Percentiles rank a stretch among this genome's conserved stretches.
Evolutionary conservation across 2,888 invertebrate genomes (phyloP).

Genomic region (Mythimna impura): DNA sequence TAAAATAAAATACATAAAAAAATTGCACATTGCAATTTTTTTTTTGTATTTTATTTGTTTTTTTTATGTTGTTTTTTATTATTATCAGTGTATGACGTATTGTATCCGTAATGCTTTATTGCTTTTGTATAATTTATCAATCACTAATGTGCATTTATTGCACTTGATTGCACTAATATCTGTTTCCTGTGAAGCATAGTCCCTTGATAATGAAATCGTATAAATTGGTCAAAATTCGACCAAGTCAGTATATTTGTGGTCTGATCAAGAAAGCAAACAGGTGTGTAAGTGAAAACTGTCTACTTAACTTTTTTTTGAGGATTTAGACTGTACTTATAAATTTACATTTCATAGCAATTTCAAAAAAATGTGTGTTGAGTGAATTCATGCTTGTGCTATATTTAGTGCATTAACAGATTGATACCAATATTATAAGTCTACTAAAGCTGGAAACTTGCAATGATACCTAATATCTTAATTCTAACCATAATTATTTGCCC

Average conservation of each 20-base stretch:
- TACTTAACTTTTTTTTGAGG: not conserved
- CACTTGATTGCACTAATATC: constrained; percentile 36
- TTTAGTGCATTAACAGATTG: not conserved
- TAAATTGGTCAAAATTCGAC: constrained; percentile 21
- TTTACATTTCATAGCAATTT: not conserved
- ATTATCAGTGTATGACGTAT: not conserved
- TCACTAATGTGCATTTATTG: constrained; percentile 39
- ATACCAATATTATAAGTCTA: too few species aligned
- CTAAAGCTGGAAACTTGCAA: not conserved
- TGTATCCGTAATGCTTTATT: constrained; percentile 4
- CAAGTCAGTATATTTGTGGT: constrained; percentile 16
- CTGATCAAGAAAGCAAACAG: constrained; percentile 33
- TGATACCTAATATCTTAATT: not conserved
- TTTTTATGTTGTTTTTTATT: too few species aligned
- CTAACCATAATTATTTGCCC: constrained; percentile 16
- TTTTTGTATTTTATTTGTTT: too few species aligned
- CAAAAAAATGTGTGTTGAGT: not conserved
- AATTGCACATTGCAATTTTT: not conserved
- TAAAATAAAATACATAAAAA: too few species aligned
- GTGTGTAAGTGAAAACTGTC: not conserved
- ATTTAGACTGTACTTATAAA: not conserved
- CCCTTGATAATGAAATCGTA: constrained; percentile 42
- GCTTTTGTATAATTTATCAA: not conserved
- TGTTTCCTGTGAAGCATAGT: constrained; percentile 5
- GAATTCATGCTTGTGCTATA: not conserved